Evolutionary conservation across 30 jellyfish, hydroid and myxozoan species (phyloP).

Genomic region (Turritopsis dohrnii): DNA sequence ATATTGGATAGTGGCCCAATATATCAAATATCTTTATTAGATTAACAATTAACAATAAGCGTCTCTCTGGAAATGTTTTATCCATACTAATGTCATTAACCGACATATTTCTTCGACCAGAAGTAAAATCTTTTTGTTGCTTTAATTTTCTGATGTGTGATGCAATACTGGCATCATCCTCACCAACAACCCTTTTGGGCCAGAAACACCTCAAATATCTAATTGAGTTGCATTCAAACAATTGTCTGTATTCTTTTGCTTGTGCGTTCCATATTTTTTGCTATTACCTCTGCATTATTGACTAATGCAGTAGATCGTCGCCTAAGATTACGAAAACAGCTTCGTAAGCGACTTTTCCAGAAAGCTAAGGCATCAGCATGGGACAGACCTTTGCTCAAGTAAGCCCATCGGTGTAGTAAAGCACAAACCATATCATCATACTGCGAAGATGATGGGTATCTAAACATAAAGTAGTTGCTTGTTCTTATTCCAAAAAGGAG

Average conservation of each 20-base stretch:
- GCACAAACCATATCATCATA: not conserved
- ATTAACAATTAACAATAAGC: no score
- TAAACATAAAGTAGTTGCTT: not conserved
- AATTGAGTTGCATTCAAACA: not conserved
- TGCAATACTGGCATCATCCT: not conserved
- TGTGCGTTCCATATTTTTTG: not conserved
- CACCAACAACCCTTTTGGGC: not conserved
- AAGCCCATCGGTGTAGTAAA: not conserved
- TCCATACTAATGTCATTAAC: not conserved
- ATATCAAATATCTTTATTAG: no score
- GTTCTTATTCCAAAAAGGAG: no score
- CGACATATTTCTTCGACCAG: not conserved
- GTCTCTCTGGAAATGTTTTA: not conserved
- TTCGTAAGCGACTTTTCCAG: not conserved
- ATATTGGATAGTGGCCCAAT: not conserved
- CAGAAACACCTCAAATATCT: not conserved
- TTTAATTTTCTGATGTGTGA: not conserved
- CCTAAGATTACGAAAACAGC: not conserved
- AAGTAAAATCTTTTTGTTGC: not conserved
- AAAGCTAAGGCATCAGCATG: not conserved
- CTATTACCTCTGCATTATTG: not conserved
- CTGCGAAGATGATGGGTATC: slow-evolving; percentile 1
- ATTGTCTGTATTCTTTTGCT: not conserved
- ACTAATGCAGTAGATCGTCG: not conserved
- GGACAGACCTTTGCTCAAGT: not conserved